Base-by-base conservation (phyloP, 1,140 invertebrate species). In the Vanessa atalanta region DNA sequence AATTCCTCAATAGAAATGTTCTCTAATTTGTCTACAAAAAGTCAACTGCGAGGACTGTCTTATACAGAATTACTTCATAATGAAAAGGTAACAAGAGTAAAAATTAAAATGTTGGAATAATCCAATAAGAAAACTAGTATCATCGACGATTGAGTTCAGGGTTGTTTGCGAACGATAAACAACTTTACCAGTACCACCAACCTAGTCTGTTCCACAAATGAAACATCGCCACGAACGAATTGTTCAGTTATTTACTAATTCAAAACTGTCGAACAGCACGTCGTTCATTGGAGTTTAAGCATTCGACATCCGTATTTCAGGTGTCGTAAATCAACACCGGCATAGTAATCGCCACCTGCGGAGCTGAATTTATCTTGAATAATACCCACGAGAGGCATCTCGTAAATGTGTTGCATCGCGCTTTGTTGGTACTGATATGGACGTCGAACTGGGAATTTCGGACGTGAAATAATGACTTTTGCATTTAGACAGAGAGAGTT, bases 361-460 rank as follows among this genome's bases (percentile, higher is more conserved):
- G 55, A 60, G 55, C 14, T n/a, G 55, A 60, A 60, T 60, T 60
- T 60, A 60, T 60, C 55, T 60, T 60, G 55, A 60, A 60, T 60
- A 60, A 60, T 23, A 26, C 55, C 23, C 55, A 15, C 9, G 55
- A 60, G 55, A 26, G 11, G 55, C 55, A 26, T 26, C 23, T 26
- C 55, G 55, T 13, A 13, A 11, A 14, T 31, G 53, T 15, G 15
- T 14, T n/a, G 23, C 55, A 60, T 26, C 55, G 23, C 55, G 6
- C 55, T 26, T 60, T 60, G 23, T 51, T 51, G 13, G 26, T 60
- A 26, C 55, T 60, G 20, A 60, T 60, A 60, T 60, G 5, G 55
- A 20, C 48, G 6, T 51, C n/a, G 48, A 15, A 14, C 14, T 51
- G 48, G 48, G 53, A 55, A 55, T 20, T 16, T 20, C n/a, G 14